Conservation (phyloP, 2,888 invertebrate species). For the Eumerus sabulonum region DNA sequence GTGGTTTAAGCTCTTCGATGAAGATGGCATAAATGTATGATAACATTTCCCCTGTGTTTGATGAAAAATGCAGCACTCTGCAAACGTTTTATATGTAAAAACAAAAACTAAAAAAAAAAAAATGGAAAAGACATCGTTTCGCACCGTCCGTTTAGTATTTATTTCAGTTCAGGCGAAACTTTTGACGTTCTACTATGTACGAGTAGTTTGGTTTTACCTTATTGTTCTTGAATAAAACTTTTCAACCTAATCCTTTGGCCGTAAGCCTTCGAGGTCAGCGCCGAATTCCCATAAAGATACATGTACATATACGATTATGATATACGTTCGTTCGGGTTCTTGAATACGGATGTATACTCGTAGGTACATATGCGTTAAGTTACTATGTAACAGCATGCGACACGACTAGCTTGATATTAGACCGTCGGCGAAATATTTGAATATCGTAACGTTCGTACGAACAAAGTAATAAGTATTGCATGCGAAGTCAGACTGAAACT, state of each 20-base stretch:
- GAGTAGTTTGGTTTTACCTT: slow-evolving; percentile 13
- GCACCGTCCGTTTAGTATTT: slow-evolving; percentile 2
- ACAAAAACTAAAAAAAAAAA: background rate
- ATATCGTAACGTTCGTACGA: background rate
- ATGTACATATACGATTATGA: background rate
- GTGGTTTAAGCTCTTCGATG: slow-evolving; percentile 1
- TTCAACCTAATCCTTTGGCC: background rate
- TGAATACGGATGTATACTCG: too few relatives aligned
- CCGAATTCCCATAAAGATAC: background rate
- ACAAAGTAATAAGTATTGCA: slow-evolving; percentile 20
- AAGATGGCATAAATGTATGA: slow-evolving; percentile 6
- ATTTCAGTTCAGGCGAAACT: slow-evolving; percentile 1
- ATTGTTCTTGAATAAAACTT: slow-evolving; percentile 1
- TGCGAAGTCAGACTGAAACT: slow-evolving; percentile 12
- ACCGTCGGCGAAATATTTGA: too few relatives aligned
- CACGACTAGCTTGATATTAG: background rate
- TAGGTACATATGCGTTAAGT: too few relatives aligned
- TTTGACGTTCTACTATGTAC: slow-evolving; percentile 10
- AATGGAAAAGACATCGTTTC: slow-evolving; percentile 1
- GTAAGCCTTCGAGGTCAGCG: slow-evolving; percentile 35
- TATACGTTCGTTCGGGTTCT: too few relatives aligned
- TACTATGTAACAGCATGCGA: background rate
- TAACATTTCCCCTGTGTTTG: slow-evolving; percentile 14
- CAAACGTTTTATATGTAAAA: slow-evolving; percentile 18
- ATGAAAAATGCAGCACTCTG: slow-evolving; percentile 5